A percentile compares a stretch with the other conserved stretches of the same genome.
Conservation (phyloP, 2,113 vertebrate species). For the Helogale parvula region DNA sequence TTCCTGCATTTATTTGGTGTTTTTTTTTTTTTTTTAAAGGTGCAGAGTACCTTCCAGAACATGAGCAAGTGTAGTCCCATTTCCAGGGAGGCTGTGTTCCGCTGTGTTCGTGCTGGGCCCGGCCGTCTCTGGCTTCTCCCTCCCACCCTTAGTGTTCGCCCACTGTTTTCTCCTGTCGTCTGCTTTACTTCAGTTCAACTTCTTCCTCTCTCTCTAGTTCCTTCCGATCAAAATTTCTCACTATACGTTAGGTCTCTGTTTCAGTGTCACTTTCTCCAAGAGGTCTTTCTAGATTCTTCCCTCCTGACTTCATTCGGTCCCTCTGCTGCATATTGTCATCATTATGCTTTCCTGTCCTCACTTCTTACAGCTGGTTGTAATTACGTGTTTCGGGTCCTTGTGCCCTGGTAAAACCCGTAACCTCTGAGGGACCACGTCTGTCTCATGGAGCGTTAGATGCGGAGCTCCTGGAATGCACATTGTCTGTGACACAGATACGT, state of each 20-base stretch:
- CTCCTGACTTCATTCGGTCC: background rate
- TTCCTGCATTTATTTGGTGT: constrained; percentile 4
- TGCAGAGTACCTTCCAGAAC: background rate
- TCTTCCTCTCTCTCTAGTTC: background rate
- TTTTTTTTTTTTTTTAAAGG: background rate
- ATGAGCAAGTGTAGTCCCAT: background rate
- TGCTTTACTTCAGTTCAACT: background rate
- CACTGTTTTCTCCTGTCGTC: background rate
- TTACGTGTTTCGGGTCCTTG: background rate
- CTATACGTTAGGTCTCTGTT: background rate
- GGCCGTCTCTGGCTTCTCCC: background rate
- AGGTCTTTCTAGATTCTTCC: background rate
- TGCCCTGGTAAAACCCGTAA: background rate
- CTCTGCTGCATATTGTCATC: background rate
- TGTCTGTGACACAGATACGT: accelerated
- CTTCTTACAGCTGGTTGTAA: background rate
- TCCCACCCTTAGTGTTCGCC: background rate
- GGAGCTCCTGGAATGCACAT: background rate
- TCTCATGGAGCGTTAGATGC: background rate
- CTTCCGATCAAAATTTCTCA: background rate
- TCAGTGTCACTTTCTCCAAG: background rate
- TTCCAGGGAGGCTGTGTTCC: background rate
- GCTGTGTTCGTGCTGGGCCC: background rate
- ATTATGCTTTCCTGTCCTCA: background rate
- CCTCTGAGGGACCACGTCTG: background rate